phyloP scores from a whole-genome alignment of 2,888 invertebrate genomes.

The Mystacides longicornis region DNA sequence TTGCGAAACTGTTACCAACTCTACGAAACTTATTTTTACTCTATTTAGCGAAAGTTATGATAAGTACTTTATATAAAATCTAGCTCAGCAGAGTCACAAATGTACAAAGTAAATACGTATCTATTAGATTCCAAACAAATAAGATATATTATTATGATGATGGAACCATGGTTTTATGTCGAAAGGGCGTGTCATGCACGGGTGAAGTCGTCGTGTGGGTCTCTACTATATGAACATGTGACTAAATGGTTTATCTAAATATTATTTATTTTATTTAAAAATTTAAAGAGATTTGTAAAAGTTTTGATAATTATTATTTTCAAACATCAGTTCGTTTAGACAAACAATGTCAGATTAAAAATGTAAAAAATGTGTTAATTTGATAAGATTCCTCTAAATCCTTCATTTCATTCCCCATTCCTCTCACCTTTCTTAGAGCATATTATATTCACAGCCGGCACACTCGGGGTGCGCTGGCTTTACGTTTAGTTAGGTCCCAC shows the following conservation, averaged over 20 bases:
- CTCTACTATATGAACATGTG: conserved; percentile 19
- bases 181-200: conserved; percentile 26
- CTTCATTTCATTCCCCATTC: conserved; percentile 14
- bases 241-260: conserved; percentile 18
- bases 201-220: conserved; percentile 23
- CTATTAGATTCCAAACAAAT: conserved; percentile 8
- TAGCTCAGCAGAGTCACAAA: conserved; percentile 8
- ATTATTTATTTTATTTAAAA: conserved; percentile 19
- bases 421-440: conserved; percentile 11
- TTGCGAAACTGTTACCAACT: conserved; percentile 21
- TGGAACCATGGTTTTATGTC: conserved; percentile 17
- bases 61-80: conserved; percentile 14
- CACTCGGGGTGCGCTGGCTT: too few species aligned
- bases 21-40: conserved; percentile 13
- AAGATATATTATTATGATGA: background rate
- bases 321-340: conserved; percentile 11
- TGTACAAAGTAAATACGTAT: conserved; percentile 4
- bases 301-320: conserved; percentile 10
- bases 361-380: conserved; percentile 10
- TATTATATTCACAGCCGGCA: background rate
- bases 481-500: too few species aligned
- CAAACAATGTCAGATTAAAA: conserved; percentile 5
- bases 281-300: conserved; percentile 20
- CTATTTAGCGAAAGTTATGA: conserved; percentile 18
- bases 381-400: conserved; percentile 12